Evolutionary conservation across 2,888 invertebrate genomes (phyloP).

Genomic region (Microdon myrmicae): DNA sequence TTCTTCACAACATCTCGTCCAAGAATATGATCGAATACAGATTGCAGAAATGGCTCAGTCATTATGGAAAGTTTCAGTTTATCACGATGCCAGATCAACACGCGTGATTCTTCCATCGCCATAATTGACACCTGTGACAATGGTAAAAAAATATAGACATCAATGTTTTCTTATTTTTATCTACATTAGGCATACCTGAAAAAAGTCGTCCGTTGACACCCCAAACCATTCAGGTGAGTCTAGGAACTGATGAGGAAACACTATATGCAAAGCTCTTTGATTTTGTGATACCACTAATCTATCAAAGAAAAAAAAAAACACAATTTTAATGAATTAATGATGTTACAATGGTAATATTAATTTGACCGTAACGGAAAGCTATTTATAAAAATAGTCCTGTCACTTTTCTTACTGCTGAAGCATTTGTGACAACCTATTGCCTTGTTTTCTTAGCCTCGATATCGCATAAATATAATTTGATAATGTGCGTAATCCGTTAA

Average conservation of each 20-base stretch:
- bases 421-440: too few relatives aligned
- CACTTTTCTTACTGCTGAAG: too few relatives aligned
- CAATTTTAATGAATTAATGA: slow-evolving; percentile 6
- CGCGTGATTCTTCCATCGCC: slow-evolving; percentile 85
- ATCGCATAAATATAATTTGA: too few relatives aligned
- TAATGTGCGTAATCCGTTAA: too few relatives aligned
- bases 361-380: too few relatives aligned
- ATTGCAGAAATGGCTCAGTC: slow-evolving; percentile 83
- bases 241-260: slow-evolving; percentile 87
- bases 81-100: slow-evolving; percentile 86
- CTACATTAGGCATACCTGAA: slow-evolving; percentile 73
- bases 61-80: slow-evolving; percentile 86
- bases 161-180: not conserved
- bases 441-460: too few relatives aligned
- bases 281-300: slow-evolving; percentile 87
- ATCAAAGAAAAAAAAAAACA: slow-evolving; percentile 3
- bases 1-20: slow-evolving; percentile 88
- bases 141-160: not conserved
- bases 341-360: too few relatives aligned
- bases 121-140: slow-evolving; percentile 80
- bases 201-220: slow-evolving; percentile 85
- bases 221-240: slow-evolving; percentile 92
- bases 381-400: too few relatives aligned
- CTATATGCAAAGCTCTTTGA: slow-evolving; percentile 84
- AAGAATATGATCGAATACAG: slow-evolving; percentile 86